A percentile compares a stretch with the other conserved stretches of the same genome.
phyloP scores from a whole-genome alignment of 1,140 invertebrate species.

The Centruroides sculpturatus region DNA sequence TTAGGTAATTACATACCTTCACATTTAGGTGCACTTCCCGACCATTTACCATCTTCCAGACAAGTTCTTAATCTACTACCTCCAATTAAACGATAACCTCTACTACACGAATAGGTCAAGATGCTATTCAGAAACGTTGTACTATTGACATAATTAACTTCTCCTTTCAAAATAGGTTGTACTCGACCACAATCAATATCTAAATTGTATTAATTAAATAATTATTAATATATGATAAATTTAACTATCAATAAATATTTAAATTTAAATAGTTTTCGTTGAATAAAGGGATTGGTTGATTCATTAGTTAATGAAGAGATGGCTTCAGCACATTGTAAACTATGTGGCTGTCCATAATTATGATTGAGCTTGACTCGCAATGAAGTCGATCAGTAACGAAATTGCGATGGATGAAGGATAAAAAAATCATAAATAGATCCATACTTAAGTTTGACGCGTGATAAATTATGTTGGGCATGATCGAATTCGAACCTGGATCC shows the following conservation, averaged over 20 bases:
- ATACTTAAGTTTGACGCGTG: no score
- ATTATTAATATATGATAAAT: background rate
- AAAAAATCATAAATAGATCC: no score
- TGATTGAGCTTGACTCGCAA: no score
- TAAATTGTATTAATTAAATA: background rate
- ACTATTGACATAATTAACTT: slow-evolving; percentile 54
- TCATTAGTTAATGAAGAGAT: no score
- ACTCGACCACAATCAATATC: slow-evolving; percentile 77
- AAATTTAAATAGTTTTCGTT: no score
- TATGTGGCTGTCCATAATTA: no score
- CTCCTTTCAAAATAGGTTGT: slow-evolving; percentile 58
- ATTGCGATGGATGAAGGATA: no score
- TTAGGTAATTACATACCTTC: slow-evolving; percentile 44
- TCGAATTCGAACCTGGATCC: background rate
- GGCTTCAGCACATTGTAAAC: no score
- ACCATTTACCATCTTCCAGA: slow-evolving; percentile 60
- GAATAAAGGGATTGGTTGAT: no score
- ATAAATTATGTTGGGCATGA: no score
- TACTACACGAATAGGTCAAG: slow-evolving; percentile 57
- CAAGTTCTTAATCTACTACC: slow-evolving; percentile 40
- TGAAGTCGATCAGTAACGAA: no score
- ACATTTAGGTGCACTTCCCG: slow-evolving; percentile 64
- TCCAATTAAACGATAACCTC: slow-evolving; percentile 55
- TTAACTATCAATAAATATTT: background rate
- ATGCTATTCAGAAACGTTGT: slow-evolving; percentile 65